Base-by-base conservation (phyloP, 2,888 invertebrate genomes). In the Trissolcus brochymenae region DNA sequence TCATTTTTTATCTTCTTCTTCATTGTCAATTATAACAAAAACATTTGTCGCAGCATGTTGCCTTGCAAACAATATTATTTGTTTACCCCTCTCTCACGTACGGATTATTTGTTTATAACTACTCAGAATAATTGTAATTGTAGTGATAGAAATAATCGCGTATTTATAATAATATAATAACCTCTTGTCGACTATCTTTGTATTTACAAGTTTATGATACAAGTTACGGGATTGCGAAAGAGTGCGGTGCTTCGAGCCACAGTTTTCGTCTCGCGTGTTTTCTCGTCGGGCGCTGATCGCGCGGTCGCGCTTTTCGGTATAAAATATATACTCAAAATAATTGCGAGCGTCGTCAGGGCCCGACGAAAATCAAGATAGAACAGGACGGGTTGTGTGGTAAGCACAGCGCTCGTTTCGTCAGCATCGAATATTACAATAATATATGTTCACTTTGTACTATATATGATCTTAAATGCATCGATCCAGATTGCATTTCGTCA, bases 401-500 rank as follows among this genome's bases (percentile, higher is more conserved):
- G 64, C 73, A 74, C 46, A 67, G 70, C 61, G 65, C 70, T 65
- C 70, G 35, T 21, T 66, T 62, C 64, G 43, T 65, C 82, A 82
- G 81, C 67, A 79, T 78, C 82, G 84, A 86, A 86, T 86, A 86
- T 87, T 87, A 88, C 83, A 85, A 85, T 86, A 85, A 86, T 87
- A 87, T 88, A 88, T 87, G 87, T 88, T 88, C 88, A 89, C 82
- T 89, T 89, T 89, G 89, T 89, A 89, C 89, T 89, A 88, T 89
- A 87, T 88, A 88, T 85, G 88, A 88, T 88, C 87, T 88, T 87
- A 85, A 35, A 87, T 85, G 84, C 87, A 84, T 84, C 84, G 82
- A 82, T 81, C 82, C 82, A 78, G 76, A 84, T 82, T 84, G 84
- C 82, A 73, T 82, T 84, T 86, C 86, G 85, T 86, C 87, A 87